Evolutionary conservation across 1,140 invertebrate species (phyloP), one percentile per base, ranked within the genome.

Genomic region (Diorhabda elongata): DNA sequence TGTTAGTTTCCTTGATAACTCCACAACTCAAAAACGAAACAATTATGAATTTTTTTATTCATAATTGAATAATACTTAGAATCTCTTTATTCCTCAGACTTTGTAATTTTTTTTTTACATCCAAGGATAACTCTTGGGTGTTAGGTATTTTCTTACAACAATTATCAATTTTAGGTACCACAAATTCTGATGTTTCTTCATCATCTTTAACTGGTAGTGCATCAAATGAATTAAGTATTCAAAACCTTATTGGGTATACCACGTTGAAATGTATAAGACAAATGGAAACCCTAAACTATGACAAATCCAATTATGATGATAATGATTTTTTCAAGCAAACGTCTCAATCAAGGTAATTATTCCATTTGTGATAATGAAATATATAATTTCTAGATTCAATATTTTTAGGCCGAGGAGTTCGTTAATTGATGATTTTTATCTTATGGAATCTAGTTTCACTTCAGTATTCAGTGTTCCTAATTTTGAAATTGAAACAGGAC

Each of bases 191-290:
- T 47, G 70, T 70, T 7, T 78, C 77, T 26, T 73, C 76, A 3
- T 74, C 76, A 8, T 81, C 80, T 2, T 68, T 79, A 5, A 69
- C 81, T 5, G 84, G 85, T 45, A 80, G 81, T 41, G 79, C 81
- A 5, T 83, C 82, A 68, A 85, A 84, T 26, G 84, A 87, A 69
- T 81, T 90, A 44, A 91, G 88, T 76, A 87, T 90, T 73, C 85
- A 91, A 81, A 90, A 92, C 79, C 85, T 92, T 70, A 83, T 91
- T 56, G 94, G 93, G 44, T 95, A 94, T 78, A 90, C 89, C n/a
- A 91, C 90, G 26, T 80, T 96, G 59, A 85, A 91, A 75, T 88
- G 86, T 56, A 81, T 95, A 42, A 71, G 74, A 57, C 66, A 69
- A 42, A 72, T 67, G 52, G 73, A 74, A 42, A 64, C 64, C 11